phyloP scores from a whole-genome alignment of 2,888 invertebrate genomes.

The Drosophila lacicola region DNA sequence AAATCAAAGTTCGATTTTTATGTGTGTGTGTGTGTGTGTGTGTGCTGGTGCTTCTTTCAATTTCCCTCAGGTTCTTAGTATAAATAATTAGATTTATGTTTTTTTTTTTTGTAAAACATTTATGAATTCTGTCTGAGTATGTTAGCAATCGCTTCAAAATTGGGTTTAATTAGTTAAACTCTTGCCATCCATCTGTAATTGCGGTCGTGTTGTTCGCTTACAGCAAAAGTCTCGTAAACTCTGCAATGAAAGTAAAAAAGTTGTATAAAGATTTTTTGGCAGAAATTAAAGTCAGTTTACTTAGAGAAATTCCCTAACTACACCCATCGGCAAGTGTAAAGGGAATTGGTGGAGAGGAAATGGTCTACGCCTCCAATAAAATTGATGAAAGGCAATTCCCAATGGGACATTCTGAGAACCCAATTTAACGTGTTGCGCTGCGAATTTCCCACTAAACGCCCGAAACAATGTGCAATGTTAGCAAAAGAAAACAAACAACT shows the following conservation, averaged over 20 bases:
- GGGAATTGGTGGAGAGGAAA: background rate
- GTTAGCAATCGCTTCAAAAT: constrained; percentile 69
- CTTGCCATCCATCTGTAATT: constrained; percentile 30
- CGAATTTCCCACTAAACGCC: constrained; percentile 20
- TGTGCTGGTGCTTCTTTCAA: constrained; percentile 36
- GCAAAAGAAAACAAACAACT: constrained; percentile 26
- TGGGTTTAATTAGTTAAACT: constrained; percentile 37
- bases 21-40: constrained; percentile 22
- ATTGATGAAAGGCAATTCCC: constrained; percentile 31
- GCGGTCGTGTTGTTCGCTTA: constrained; percentile 59
- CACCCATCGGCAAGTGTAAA: background rate
- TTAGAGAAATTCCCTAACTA: background rate
- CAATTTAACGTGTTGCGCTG: constrained; percentile 37
- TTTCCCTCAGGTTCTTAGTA: constrained; percentile 29
- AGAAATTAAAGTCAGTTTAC: no score
- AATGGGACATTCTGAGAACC: constrained; percentile 3
- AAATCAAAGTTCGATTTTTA: constrained; percentile 40
- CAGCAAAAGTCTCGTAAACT: constrained; percentile 84
- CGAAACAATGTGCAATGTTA: constrained; percentile 29
- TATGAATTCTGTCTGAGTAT: constrained; percentile 72
- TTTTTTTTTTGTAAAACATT: constrained; percentile 55
- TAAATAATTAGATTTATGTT: constrained; percentile 32
- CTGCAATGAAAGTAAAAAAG: constrained; percentile 57
- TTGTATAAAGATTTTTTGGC: no score
- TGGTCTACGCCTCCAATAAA: background rate